Evolutionary conservation across 2,113 vertebrate species (phyloP), one percentile per base, ranked within the genome.

Genomic region (Tichodroma muraria): DNA sequence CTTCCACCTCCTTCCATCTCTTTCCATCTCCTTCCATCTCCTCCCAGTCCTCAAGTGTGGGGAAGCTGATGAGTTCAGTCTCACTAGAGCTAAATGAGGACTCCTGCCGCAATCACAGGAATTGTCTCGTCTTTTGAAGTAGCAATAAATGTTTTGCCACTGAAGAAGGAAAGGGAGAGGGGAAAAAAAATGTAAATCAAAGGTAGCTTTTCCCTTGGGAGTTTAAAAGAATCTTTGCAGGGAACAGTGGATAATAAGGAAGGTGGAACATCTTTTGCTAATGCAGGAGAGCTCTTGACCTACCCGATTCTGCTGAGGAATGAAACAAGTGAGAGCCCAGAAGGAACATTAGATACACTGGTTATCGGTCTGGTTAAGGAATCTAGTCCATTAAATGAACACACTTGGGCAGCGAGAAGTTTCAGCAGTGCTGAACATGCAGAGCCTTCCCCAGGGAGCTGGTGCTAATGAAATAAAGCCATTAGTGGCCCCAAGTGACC

Each of bases 351-450:
- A 82, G 47, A 86, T 68, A 54, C 83, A 37, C 54, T 64, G 81
- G 66, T 82, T 89, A 80, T 44, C 13, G 12, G 76, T 54, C 79
- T 89, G 53, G 56, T 88, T 95, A 93, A 91, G 88, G 59, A 96
- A 95, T 76, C 66, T 16, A 77, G 50, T 53, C 56, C 59, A 47
- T 89, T 94, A 97, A 96, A 88, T 37, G 84, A 95, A 80, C 52
- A 53, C 49, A 54, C 22, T 60, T 54, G 40, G 61, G 83, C 68
- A 65, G 61, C 2, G 60, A 56, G 65, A 18, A 57, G 42, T 82
- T 81, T 42, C 45, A 66, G 75, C 69, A 63, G 20, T 1, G 31
- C 60, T 33, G 54, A 63, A 30, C 15, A 7, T 3, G 63, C 44
- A 27, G 17, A 86, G 66, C 35, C 70, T 61, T 82, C 30, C 68